A percentile compares a stretch with the other conserved stretches of the same genome.
Conservation (phyloP, 2,113 vertebrate genomes). For the Nyctibius bracteatus region DNA sequence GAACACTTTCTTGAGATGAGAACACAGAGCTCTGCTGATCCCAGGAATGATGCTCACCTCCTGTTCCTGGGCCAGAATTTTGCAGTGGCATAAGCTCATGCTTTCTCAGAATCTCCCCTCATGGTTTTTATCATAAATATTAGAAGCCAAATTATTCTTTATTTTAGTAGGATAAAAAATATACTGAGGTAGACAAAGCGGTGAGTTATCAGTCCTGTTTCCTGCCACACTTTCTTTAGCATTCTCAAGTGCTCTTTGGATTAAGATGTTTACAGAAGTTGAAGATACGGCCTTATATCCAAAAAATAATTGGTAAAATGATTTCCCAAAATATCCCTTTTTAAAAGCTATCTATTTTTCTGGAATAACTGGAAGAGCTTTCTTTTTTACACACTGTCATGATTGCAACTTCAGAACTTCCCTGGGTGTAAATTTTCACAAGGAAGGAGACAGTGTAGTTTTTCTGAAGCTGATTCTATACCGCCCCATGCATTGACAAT, state of each 20-base stretch:
- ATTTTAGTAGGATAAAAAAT: background rate
- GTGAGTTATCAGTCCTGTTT: background rate
- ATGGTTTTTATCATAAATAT: background rate
- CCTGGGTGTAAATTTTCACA: background rate
- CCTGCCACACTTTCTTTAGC: background rate
- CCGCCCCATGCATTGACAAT: background rate
- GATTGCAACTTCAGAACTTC: background rate
- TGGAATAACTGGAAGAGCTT: background rate
- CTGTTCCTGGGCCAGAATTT: background rate
- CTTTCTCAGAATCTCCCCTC: background rate
- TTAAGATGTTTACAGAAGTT: background rate
- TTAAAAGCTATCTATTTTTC: background rate
- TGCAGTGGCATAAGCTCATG: background rate
- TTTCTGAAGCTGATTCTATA: background rate
- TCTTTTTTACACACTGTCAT: background rate
- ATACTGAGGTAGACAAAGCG: background rate
- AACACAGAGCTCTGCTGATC: background rate
- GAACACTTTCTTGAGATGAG: background rate
- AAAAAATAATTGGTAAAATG: background rate
- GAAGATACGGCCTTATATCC: background rate
- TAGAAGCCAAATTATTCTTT: background rate
- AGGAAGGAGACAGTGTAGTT: background rate
- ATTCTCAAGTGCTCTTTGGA: background rate
- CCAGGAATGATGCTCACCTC: background rate
- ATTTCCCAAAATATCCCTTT: background rate